Base-by-base conservation (phyloP, 2,888 invertebrate genomes). In the Chaetoderma sp. region DNA sequence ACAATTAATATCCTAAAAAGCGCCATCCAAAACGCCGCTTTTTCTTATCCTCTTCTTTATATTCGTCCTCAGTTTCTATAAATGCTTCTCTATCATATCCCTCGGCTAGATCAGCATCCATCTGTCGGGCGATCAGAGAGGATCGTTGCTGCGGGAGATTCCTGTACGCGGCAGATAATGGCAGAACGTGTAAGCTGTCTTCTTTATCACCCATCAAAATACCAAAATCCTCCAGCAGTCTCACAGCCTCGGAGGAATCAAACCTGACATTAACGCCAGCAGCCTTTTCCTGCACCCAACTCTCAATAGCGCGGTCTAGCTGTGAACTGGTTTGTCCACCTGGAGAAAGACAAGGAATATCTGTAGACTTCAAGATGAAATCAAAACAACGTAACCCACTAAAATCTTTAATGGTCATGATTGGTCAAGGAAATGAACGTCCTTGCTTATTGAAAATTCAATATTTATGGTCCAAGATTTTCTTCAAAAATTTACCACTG, bases 41-140 rank as follows among this genome's bases (percentile, higher is more conserved):
- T 33, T 74, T 74, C 62, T 75, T 71, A 6, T 79, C 83, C 50
- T 78, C 78, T 33, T 76, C 74, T 49, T 75, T 76, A 63, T 82
- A 83, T 44, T 81, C 78, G 39, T 75, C 77, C 28, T 81, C 80
- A 1, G 78, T 78, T 68, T 82, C 81, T 33, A 78, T 60, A 42
- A 76, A 77, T 8, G 74, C 72, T 50, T 83, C 80, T 49, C 80
- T 73, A 52, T 84, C 83, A 57, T 82, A 82, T n/a, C 83, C 85
- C 58, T 84, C 84, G 0, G 76, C 67, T 45, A 80, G 66, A 60
- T 83, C 83, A 0, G 75, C 75, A 60, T 82, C 82, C 18, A 72
- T 68, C 2, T 69, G 74, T 39, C 82, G 68, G n/a, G 76, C 74
- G 13, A 83, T 72, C 16, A 80, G 63, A 0, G 79, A 76, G 47